phyloP scores from a whole-genome alignment of 2,888 invertebrate genomes.

The Conchocele bisecta region DNA sequence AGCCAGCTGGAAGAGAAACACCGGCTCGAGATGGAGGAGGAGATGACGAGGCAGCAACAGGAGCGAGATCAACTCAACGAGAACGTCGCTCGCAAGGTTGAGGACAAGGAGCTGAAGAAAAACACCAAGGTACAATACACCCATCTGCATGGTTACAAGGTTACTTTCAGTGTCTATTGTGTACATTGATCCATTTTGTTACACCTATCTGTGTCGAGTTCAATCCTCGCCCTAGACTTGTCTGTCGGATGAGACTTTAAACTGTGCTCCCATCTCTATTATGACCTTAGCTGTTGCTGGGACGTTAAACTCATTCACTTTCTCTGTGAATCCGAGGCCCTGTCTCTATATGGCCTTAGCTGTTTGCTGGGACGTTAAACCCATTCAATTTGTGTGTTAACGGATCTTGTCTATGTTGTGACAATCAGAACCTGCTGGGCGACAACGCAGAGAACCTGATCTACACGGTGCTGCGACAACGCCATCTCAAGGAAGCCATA shows the following conservation, averaged over 20 bases:
- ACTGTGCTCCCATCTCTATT: too few relatives aligned
- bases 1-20: constrained; percentile 72
- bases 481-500: constrained; percentile 81
- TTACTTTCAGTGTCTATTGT: not conserved
- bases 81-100: constrained; percentile 70
- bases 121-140: constrained; percentile 76
- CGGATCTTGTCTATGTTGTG: too few relatives aligned
- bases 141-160: not conserved
- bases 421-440: constrained; percentile 76
- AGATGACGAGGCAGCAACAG: constrained; percentile 75
- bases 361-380: too few relatives aligned
- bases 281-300: too few relatives aligned
- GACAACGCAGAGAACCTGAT: constrained; percentile 79
- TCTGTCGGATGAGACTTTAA: too few relatives aligned
- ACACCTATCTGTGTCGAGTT: not conserved
- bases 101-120: constrained; percentile 70
- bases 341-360: too few relatives aligned
- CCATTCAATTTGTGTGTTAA: too few relatives aligned
- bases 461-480: constrained; percentile 78
- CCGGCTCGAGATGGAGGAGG: constrained; percentile 72
- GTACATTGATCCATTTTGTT: not conserved
- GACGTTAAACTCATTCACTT: too few relatives aligned
- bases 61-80: constrained; percentile 76
- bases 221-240: too few relatives aligned
- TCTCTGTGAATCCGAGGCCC: too few relatives aligned